Evolutionary conservation across 2,113 vertebrate genomes (phyloP).

Genomic region (Pleuronectes platessa): DNA sequence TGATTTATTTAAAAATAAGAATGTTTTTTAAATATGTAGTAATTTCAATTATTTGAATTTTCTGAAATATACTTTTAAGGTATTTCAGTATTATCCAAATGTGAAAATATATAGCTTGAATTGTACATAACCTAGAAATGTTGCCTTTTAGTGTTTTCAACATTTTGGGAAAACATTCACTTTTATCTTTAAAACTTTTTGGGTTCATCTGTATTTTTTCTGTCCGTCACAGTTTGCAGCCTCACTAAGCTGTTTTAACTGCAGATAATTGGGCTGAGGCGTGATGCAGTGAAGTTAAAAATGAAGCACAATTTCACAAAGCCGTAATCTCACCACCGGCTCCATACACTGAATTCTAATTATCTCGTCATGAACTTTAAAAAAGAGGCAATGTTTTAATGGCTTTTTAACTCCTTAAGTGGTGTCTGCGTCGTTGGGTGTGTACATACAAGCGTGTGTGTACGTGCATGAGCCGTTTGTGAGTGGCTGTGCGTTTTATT

Average conservation of each 20-base stretch:
- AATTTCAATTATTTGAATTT: not conserved
- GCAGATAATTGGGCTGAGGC: conserved; percentile 79
- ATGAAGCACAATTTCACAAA: conserved; percentile 71
- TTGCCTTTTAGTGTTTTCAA: not conserved
- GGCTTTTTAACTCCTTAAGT: conserved; percentile 68
- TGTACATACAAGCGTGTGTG: conserved; percentile 3
- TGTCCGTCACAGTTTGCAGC: conserved; percentile 59
- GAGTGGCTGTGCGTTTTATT: conserved; percentile 7
- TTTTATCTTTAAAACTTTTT: conserved; percentile 57
- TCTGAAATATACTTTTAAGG: not conserved
- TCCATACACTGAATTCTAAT: conserved; percentile 80
- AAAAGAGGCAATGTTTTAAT: conserved; percentile 69
- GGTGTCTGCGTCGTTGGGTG: conserved; percentile 41
- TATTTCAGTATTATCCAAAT: conserved; percentile 5
- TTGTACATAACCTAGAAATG: not conserved
- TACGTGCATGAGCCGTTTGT: conserved; percentile 6
- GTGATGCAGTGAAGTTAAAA: conserved; percentile 74
- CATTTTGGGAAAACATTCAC: conserved; percentile 20
- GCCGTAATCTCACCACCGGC: conserved; percentile 73
- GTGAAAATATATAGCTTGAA: conserved; percentile 25
- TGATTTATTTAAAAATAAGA: not conserved
- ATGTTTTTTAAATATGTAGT: not conserved
- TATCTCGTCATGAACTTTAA: conserved; percentile 77
- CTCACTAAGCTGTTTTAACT: conserved; percentile 71
- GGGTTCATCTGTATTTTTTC: conserved; percentile 45